Conservation (phyloP, 2,888 invertebrate species). For the Euplagia quadripunctaria region DNA sequence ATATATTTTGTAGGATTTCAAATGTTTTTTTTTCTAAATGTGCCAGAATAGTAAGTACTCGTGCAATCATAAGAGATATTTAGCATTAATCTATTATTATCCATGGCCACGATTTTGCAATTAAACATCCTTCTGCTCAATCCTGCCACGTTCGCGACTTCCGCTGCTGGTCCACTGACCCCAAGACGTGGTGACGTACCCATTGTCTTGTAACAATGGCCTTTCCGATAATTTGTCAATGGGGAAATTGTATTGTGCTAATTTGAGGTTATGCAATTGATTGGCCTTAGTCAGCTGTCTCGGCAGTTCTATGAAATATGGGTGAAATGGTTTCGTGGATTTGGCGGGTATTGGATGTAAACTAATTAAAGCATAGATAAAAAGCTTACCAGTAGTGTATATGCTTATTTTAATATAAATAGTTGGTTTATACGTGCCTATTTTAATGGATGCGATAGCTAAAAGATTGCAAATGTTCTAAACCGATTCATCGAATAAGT, state of each 20-base stretch:
- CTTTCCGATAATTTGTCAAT: slow-evolving; percentile 65
- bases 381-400: not conserved
- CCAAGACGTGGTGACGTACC: slow-evolving; percentile 47
- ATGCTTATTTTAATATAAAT: too few relatives aligned
- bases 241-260: slow-evolving; percentile 60
- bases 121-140: slow-evolving; percentile 15
- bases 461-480: not conserved
- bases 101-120: slow-evolving; percentile 17
- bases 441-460: not conserved
- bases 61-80: not conserved
- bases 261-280: slow-evolving; percentile 50
- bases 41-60: too few relatives aligned
- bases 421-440: too few relatives aligned
- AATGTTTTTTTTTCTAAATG: not conserved
- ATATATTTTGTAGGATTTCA: not conserved
- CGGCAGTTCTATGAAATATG: slow-evolving; percentile 1
- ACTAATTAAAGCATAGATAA: not conserved
- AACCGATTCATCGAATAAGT: not conserved
- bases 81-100: slow-evolving; percentile 16
- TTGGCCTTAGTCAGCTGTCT: slow-evolving; percentile 33
- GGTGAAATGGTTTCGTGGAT: not conserved
- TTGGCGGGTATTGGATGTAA: not conserved
- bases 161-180: slow-evolving; percentile 55
- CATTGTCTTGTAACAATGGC: slow-evolving; percentile 80
- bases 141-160: slow-evolving; percentile 50